These are phyloP conservation scores for Ivindomyrus marchei DNA, from an alignment of 2,113 vertebrate genomes.

Conservation along the genomic window DNA sequence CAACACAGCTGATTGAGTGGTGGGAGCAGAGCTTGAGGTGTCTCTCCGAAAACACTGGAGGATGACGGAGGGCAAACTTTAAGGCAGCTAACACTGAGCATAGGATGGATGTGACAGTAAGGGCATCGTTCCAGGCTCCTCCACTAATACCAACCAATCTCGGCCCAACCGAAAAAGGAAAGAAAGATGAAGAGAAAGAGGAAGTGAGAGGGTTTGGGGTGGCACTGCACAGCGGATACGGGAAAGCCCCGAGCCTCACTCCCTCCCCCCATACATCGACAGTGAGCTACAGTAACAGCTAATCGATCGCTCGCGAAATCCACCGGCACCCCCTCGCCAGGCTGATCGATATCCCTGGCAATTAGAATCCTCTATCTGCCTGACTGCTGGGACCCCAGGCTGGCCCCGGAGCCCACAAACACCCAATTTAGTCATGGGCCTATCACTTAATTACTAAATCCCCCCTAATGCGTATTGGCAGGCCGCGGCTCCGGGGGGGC, in stretches of 20 bases:
- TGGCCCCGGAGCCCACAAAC: slow-evolving; percentile 64
- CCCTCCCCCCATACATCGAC: slow-evolving; percentile 56
- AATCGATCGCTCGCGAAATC: slow-evolving; percentile 68
- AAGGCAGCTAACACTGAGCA: not conserved
- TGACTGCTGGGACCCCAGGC: slow-evolving; percentile 62
- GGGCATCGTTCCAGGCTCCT: not conserved
- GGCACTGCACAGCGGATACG: slow-evolving; percentile 27
- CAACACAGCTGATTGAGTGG: slow-evolving; percentile 44
- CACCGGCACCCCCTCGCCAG: slow-evolving; percentile 50
- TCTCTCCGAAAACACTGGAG: not conserved
- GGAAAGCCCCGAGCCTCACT: slow-evolving; percentile 41
- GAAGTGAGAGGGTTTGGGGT: slow-evolving; percentile 37
- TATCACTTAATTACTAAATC: slow-evolving; percentile 79
- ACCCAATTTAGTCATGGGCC: slow-evolving; percentile 74
- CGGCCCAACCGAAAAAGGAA: not conserved
- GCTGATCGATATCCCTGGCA: slow-evolving; percentile 72
- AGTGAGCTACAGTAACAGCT: slow-evolving; percentile 63
- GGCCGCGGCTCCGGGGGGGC: slow-evolving; percentile 46
- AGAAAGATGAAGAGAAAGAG: not conserved
- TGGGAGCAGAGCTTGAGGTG: not conserved
- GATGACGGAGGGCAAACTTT: not conserved
- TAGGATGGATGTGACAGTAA: not conserved
- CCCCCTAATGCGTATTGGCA: slow-evolving; percentile 72
- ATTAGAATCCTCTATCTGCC: slow-evolving; percentile 78
- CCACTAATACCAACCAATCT: not conserved